Percentiles rank a stretch among this genome's conserved stretches.
These are phyloP conservation scores for Muscina levida DNA, from an alignment of 2,888 invertebrate genomes.

Conservation along the genomic window DNA sequence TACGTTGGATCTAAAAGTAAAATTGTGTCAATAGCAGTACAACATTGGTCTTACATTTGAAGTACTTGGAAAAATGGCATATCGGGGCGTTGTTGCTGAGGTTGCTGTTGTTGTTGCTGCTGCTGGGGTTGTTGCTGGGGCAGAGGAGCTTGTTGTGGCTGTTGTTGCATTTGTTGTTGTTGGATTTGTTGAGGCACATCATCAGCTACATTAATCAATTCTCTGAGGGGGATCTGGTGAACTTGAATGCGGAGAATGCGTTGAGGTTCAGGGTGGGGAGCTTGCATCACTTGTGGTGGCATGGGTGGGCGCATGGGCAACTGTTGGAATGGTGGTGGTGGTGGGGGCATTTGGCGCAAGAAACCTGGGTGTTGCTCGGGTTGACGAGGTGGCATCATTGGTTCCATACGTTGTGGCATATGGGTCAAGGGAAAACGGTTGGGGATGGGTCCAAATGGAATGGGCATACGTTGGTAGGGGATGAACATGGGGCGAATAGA, in stretches of 20 bases:
- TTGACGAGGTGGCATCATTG: slow-evolving; percentile 73
- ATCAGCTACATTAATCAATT: slow-evolving; percentile 77
- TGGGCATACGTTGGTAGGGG: slow-evolving; percentile 80
- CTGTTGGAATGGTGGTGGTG: slow-evolving; percentile 78
- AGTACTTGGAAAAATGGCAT: slow-evolving; percentile 73
- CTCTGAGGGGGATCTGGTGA: slow-evolving; percentile 80
- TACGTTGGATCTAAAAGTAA: slow-evolving; percentile 75
- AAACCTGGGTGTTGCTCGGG: slow-evolving; percentile 74
- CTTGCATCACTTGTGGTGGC: slow-evolving; percentile 80
- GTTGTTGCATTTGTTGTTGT: slow-evolving; percentile 70
- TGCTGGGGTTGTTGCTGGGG: slow-evolving; percentile 50
- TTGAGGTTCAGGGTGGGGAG: slow-evolving; percentile 80
- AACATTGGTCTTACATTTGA: slow-evolving; percentile 10
- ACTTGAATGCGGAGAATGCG: slow-evolving; percentile 79
- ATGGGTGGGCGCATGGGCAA: slow-evolving; percentile 79
- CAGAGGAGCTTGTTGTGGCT: slow-evolving; percentile 54
- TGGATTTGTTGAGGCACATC: slow-evolving; percentile 77
- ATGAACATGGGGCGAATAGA: slow-evolving; percentile 79
- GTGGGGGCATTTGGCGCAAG: slow-evolving; percentile 77
- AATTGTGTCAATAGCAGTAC: too few relatives aligned
- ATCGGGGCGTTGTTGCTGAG: slow-evolving; percentile 72
- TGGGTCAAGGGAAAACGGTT: slow-evolving; percentile 82
- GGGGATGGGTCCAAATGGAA: slow-evolving; percentile 81
- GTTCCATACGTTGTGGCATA: slow-evolving; percentile 78
- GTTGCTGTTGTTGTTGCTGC: slow-evolving; percentile 69